Conservation (phyloP, 2,113 vertebrate species). For the Peromyscus californicus region DNA sequence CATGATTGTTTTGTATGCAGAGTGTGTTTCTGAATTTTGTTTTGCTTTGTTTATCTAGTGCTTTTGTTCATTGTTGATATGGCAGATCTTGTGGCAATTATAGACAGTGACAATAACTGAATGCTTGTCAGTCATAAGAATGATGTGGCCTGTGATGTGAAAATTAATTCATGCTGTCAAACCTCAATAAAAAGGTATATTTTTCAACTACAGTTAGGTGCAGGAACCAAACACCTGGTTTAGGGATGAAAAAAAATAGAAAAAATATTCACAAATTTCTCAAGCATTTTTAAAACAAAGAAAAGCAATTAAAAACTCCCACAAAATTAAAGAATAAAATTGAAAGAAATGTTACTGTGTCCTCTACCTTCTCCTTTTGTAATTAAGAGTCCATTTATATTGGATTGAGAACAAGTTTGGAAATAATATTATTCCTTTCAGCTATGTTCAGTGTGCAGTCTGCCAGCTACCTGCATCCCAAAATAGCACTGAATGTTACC, state of each 20-base stretch:
- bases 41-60: background rate
- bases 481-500: background rate
- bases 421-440: background rate
- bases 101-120: constrained; percentile 19
- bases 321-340: background rate
- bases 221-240: background rate
- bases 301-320: background rate
- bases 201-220: constrained; percentile 14
- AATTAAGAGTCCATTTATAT: background rate
- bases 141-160: constrained; percentile 12
- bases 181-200: background rate
- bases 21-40: background rate
- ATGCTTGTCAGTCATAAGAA: background rate
- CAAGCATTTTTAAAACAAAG: background rate
- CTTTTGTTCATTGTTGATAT: background rate
- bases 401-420: background rate
- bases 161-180: constrained; percentile 53
- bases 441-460: background rate
- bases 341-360: background rate
- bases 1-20: background rate
- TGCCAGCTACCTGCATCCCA: background rate
- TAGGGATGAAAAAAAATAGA: background rate
- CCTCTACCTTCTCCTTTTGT: background rate
- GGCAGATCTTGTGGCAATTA: background rate
- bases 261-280: background rate